Evolutionary conservation across 1,140 invertebrate genomes (phyloP), one percentile per base, ranked within the genome.

Genomic region (Dendrolimus kikuchii): DNA sequence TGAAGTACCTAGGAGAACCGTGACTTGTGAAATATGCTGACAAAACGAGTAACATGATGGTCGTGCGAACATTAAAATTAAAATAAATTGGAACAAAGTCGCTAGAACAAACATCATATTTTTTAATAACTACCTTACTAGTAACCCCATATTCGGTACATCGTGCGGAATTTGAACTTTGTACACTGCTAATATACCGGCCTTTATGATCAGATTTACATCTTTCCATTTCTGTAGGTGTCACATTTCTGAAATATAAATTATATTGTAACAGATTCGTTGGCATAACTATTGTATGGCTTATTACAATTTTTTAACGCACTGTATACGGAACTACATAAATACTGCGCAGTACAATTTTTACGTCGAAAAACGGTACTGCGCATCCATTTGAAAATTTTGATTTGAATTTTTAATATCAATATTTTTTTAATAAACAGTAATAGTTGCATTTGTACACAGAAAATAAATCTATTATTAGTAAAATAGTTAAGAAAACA

Each of bases 151-250:
- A 40, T 10, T 45, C 47, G 6, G 6, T n/a, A 5, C 7, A 5
- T 46, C 48, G 4, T n/a, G 44, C 37, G 3, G 37, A 23, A 8
- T 5, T 45, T 5, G 6, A 49, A 38, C 5, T 54, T 37, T 5
- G 55, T 2, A 58, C 55, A 9, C 53, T 64, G 2, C 68, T 58
- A 4, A 68, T 40, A 40, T 57, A 81, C 8, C 71, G 48, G 0
- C 77, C 77, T 40, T 77, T 81, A 7, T 53, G 9, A 40, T 81
- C 75, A 0, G 59, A 60, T 5, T 62, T 56, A 37, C 51, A 71
- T 48, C 62, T 74, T 37, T 73, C 71, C 8, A 45, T 38, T 0
- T 60, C 46, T 4, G 45, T 36, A 6, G 53, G 38, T 5, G 56
- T 52, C 3, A 57, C 39, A 37, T 68, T 73, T 7, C 71, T 70